Percentiles rank a stretch among this genome's conserved stretches.
Evolutionary conservation across 2,113 vertebrate species (phyloP).

Genomic region (Nycticorax nycticorax): DNA sequence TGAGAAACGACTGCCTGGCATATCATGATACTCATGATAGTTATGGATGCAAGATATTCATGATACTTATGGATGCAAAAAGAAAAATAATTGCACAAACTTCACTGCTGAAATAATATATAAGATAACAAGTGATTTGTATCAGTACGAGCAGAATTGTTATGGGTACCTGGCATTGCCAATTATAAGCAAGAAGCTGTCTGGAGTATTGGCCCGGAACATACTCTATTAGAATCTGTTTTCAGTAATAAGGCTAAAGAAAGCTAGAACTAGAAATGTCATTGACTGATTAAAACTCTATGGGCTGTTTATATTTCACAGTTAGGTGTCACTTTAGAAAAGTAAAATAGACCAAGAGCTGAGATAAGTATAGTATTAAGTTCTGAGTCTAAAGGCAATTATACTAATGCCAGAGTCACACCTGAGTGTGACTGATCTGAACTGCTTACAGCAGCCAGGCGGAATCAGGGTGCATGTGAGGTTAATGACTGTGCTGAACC

Average conservation of each 20-base stretch:
- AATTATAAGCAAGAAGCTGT: background rate
- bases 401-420: background rate
- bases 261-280: background rate
- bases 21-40: background rate
- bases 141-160: background rate
- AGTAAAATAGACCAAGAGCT: background rate
- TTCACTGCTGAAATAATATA: background rate
- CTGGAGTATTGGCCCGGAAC: background rate
- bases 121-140: background rate
- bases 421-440: constrained; percentile 15
- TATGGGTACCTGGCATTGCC: background rate
- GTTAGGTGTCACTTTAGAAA: background rate
- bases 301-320: background rate
- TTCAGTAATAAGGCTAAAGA: background rate
- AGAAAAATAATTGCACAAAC: background rate
- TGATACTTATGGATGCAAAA: background rate
- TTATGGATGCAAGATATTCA: background rate
- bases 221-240: background rate
- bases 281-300: background rate
- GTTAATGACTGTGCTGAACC: background rate
- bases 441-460: background rate
- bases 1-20: background rate
- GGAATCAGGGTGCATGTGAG: background rate
- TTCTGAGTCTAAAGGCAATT: constrained; percentile 12
- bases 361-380: background rate